Evolutionary conservation across 2,888 invertebrate genomes (phyloP).

Genomic region (Axea sp.): DNA sequence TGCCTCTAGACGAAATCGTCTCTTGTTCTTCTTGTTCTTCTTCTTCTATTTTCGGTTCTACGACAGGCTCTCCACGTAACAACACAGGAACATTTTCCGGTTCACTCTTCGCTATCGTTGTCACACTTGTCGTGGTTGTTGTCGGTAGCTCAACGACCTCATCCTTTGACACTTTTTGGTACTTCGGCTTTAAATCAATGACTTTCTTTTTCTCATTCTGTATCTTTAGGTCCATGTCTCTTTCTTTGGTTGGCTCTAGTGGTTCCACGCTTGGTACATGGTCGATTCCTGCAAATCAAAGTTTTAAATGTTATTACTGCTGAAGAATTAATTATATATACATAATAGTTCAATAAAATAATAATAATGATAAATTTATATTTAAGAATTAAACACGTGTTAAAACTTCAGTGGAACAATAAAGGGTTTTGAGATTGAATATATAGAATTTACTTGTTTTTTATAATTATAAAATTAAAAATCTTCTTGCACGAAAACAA

Average conservation of each 20-base stretch:
- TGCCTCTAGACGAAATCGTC: conserved; percentile 66
- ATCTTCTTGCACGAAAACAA: too few species aligned
- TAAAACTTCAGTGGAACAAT: too few species aligned
- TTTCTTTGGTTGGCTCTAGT: conserved; percentile 61
- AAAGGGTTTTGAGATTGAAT: too few species aligned
- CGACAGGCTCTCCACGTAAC: conserved; percentile 61
- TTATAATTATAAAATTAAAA: too few species aligned
- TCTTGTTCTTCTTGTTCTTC: conserved; percentile 39
- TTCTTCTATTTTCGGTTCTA: conserved; percentile 28
- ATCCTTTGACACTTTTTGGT: conserved; percentile 69
- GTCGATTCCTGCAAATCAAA: conserved; percentile 52
- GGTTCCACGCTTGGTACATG: conserved; percentile 66
- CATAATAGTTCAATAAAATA: too few species aligned
- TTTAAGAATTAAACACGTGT: too few species aligned
- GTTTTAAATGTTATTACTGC: too few species aligned
- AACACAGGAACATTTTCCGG: conserved; percentile 63
- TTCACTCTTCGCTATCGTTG: conserved; percentile 77
- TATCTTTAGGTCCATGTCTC: conserved; percentile 62
- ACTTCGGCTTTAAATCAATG: conserved; percentile 73
- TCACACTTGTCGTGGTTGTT: conserved; percentile 71
- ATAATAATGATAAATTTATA: too few species aligned
- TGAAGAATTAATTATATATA: too few species aligned
- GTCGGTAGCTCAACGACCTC: conserved; percentile 75
- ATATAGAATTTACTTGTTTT: too few species aligned
- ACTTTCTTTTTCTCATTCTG: conserved; percentile 70